Evolutionary conservation across 2,888 invertebrate genomes (phyloP), one percentile per base, ranked within the genome.

Genomic region (Idaea straminata): DNA sequence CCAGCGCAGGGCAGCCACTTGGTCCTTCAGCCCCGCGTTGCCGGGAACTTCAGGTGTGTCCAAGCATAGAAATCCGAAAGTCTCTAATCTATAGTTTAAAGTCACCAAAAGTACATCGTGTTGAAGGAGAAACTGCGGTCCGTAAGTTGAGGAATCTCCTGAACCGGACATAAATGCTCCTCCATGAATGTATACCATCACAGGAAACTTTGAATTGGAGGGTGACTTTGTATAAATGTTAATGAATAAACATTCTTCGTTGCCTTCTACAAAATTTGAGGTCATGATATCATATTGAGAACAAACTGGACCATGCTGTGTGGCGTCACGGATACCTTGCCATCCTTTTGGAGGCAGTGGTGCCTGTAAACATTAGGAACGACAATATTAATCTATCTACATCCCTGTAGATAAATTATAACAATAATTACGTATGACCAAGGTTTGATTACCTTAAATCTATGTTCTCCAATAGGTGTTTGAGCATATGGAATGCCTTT

Each of bases 161-260:
- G 87, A 86, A 1, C 91, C 91, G 16, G 82, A 82, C 69, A 82
- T 76, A 65, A 81, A 91, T 7, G 80, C 85, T 1, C 92, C 92
- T 4, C 91, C 91, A 66, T 92, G 89, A 57, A 92, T 84, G 73
- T 82, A 92, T 0, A 93, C 84, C 83, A 92, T 85, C 1, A 91
- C 92, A 0, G 91, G 88, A n/a, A 82, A 71, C 64, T 79, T 80
- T 5, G 79, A 73, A 25, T 66, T 68, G 10, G 68, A 64, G 57
- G 84, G 58, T 4, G 79, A 76, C 70, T 79, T 82, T 5, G 87
- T 83, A 63, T 89, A 89, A 3, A 90, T 77, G 59, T 90, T 90
- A 3, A 89, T 68, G 57, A 82, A 86, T 25, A 90, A 77, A 36
- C 89, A 89, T 69, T 89, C 84, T 74, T 89, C 89, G 58, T 72